Base-by-base conservation (phyloP, 2,888 invertebrate genomes). In the Smittia sp. region DNA sequence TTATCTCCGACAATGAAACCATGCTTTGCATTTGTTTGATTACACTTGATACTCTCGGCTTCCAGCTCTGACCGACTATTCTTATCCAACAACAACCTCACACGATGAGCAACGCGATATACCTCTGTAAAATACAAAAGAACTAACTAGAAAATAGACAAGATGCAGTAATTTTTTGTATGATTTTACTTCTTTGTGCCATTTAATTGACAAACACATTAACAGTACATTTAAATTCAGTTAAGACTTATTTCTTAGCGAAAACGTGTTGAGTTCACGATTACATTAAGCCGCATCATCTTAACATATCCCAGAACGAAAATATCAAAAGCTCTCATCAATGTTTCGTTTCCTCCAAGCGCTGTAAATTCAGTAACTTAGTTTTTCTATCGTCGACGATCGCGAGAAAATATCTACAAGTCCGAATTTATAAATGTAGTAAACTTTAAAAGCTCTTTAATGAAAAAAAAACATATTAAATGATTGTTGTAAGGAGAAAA, bases 381-480 rank as follows among this genome's bases (percentile, higher is more conserved):
- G 41, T 72, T 72, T 38, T 70, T 70, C 25, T 58, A 70, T 22
- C 58, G 25, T 39, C 25, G 39, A 22, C 38, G 39, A 62, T 32
- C 75, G 74, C 76, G 76, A 73, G 46, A 74, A 73, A 73, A 73
- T 72, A 72, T 74, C 58, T 58, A 75, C 76, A 77, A 77, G 78
- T 77, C 78, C 78, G 78, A 78, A 78, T 78, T 78, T 78, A 78
- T 77, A 77, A 77, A 76, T 77, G 77, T 78, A 78, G 77, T 20
- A 22, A 18, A 32, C 20, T n/a, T 65, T n/a, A 62, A 72, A 58
- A 72, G 58, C n/a, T 54, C 52, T 54, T 25, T n/a, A 25, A 46
- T 27, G 20, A 69, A 39, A 67, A 67, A 13, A 13, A 38, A 52
- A 15, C 22, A 46, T 52, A 20, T 15, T 18, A 70, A 32, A 70